A percentile compares a stretch with the other conserved stretches of the same genome.
phyloP scores from a whole-genome alignment of 1,140 invertebrate species.

The Stegodyphus mimosarum region DNA sequence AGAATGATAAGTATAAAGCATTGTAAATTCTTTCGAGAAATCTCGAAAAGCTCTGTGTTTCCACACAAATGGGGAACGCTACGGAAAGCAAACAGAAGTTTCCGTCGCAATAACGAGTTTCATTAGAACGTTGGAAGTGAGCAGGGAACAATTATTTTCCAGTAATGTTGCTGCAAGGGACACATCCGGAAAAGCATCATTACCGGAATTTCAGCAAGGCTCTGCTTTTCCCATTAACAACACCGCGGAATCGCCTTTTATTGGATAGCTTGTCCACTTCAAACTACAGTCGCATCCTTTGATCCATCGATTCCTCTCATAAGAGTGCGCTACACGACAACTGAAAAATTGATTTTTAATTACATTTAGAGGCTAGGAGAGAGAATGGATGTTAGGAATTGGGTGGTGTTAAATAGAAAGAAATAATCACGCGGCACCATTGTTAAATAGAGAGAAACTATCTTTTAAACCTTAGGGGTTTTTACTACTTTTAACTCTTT shows the following conservation, averaged over 20 bases:
- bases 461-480: too few species aligned
- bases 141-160: conserved; percentile 58
- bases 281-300: conserved; percentile 43
- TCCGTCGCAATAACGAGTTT: conserved; percentile 52
- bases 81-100: conserved; percentile 45
- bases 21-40: neutral
- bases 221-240: conserved; percentile 55
- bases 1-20: too few species aligned
- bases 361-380: conserved; percentile 22
- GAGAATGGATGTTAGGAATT: too few species aligned
- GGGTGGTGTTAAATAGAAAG: too few species aligned
- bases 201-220: conserved; percentile 53
- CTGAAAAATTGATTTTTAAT: conserved; percentile 59
- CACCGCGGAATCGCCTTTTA: conserved; percentile 46
- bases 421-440: too few species aligned
- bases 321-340: conserved; percentile 30
- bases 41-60: conserved; percentile 29
- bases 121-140: conserved; percentile 55
- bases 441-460: too few species aligned
- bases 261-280: conserved; percentile 59
- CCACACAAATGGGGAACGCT: conserved; percentile 19
- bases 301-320: conserved; percentile 39
- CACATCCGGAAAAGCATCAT: conserved; percentile 54
- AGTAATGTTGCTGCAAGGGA: conserved; percentile 49
- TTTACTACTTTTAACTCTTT: too few species aligned